A percentile compares a stretch with the other conserved stretches of the same genome.
These are phyloP conservation scores for Eupithecia centaureata DNA, from an alignment of 2,888 invertebrate genomes.

Conservation along the genomic window DNA sequence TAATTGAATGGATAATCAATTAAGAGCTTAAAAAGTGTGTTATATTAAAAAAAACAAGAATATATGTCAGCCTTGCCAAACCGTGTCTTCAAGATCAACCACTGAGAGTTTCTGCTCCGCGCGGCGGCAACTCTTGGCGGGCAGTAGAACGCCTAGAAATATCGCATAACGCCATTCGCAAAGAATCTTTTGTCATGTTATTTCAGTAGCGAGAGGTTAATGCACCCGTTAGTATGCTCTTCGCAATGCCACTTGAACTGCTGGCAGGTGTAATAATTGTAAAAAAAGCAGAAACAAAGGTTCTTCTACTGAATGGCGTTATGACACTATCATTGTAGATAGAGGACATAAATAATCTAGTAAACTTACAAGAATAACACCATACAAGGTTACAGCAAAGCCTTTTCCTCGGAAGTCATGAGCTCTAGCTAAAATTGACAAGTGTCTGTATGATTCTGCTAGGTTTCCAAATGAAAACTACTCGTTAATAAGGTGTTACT, in stretches of 20 bases:
- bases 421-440: not conserved
- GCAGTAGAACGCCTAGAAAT: conserved; percentile 56
- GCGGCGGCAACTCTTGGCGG: conserved; percentile 64
- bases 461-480: not conserved
- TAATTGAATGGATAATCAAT: conserved; percentile 27
- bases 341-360: conserved; percentile 45
- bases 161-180: conserved; percentile 59
- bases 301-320: conserved; percentile 55
- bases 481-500: conserved; percentile 34
- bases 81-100: conserved; percentile 64
- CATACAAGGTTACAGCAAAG: conserved; percentile 34
- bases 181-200: conserved; percentile 39
- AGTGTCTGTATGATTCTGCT: not conserved
- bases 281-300: conserved; percentile 48
- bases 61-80: conserved; percentile 72
- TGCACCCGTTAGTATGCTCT: conserved; percentile 49
- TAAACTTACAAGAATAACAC: conserved; percentile 35
- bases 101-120: conserved; percentile 72
- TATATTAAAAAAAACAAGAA: conserved; percentile 46
- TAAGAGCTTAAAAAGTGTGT: conserved; percentile 39
- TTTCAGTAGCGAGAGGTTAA: conserved; percentile 47
- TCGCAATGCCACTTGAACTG: conserved; percentile 51
- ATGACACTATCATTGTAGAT: conserved; percentile 44
- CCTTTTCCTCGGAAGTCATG: conserved; percentile 12
- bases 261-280: conserved; percentile 43